Evolutionary conservation across 2,888 invertebrate genomes (phyloP).

Genomic region (Therioaphis trifolii): DNA sequence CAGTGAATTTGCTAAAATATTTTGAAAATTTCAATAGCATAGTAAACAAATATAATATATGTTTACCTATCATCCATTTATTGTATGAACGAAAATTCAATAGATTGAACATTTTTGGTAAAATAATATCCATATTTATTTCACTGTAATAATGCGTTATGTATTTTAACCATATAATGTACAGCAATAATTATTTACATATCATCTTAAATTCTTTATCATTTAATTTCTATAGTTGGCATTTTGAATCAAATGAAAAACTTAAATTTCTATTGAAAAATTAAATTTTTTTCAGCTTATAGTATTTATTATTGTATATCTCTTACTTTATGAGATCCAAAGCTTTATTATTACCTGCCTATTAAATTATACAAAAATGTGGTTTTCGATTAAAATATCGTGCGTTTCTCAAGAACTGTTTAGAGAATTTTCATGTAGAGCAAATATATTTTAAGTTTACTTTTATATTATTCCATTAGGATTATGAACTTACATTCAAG

Average conservation of each 20-base stretch:
- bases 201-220: neutral
- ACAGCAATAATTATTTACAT: too few species aligned
- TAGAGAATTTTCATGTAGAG: constrained; percentile 4
- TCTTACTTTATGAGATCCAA: neutral
- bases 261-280: neutral
- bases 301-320: neutral
- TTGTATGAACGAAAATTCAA: too few species aligned
- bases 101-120: too few species aligned
- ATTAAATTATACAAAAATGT: neutral
- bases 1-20: too few species aligned
- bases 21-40: too few species aligned
- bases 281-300: neutral
- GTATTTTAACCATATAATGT: too few species aligned
- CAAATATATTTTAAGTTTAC: neutral
- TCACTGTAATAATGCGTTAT: too few species aligned
- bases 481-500: neutral
- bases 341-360: neutral
- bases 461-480: neutral
- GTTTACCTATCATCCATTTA: too few species aligned
- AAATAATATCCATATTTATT: too few species aligned
- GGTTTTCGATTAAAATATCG: neutral
- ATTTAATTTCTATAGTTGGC: neutral
- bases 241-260: too few species aligned
- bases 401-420: neutral
- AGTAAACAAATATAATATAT: too few species aligned